Percentiles rank a stretch among this genome's conserved stretches.
phyloP scores from a whole-genome alignment of 2,888 invertebrate species.

The Cheilosia vulpina region DNA sequence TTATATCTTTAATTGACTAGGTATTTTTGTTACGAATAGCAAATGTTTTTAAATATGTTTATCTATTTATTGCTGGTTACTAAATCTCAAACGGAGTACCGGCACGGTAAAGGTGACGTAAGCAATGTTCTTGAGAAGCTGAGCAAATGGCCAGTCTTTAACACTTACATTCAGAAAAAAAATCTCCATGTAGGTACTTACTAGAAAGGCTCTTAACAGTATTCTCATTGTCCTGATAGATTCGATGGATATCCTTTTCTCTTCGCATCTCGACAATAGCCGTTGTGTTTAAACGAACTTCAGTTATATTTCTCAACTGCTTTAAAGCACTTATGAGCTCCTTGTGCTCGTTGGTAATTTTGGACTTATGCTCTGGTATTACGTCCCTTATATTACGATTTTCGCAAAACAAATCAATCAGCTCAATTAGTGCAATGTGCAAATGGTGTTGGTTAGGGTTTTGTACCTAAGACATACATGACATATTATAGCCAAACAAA shows the following conservation, averaged over 20 bases:
- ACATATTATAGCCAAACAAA: background rate
- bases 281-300: slow-evolving; percentile 42
- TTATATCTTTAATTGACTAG: too few relatives aligned
- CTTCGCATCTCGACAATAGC: slow-evolving; percentile 51
- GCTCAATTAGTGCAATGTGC: slow-evolving; percentile 47
- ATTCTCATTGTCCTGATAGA: slow-evolving; percentile 57
- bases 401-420: slow-evolving; percentile 68
- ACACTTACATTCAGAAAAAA: background rate
- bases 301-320: slow-evolving; percentile 31
- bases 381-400: slow-evolving; percentile 36
- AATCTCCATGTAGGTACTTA: background rate
- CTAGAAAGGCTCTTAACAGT: slow-evolving; percentile 25
- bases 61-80: too few relatives aligned
- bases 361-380: slow-evolving; percentile 11
- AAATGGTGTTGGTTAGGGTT: slow-evolving; percentile 3
- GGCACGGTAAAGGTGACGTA: too few relatives aligned
- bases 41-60: background rate
- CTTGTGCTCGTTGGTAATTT: slow-evolving; percentile 14
- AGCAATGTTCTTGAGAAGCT: too few relatives aligned
- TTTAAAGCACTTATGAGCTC: slow-evolving; percentile 37
- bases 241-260: slow-evolving; percentile 60
- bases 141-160: background rate
- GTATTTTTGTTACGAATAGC: too few relatives aligned
- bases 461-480: slow-evolving; percentile 29
- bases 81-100: too few relatives aligned